Evolutionary conservation across 2,113 vertebrate species (phyloP).

Genomic region (Sceloporus tristichus): DNA sequence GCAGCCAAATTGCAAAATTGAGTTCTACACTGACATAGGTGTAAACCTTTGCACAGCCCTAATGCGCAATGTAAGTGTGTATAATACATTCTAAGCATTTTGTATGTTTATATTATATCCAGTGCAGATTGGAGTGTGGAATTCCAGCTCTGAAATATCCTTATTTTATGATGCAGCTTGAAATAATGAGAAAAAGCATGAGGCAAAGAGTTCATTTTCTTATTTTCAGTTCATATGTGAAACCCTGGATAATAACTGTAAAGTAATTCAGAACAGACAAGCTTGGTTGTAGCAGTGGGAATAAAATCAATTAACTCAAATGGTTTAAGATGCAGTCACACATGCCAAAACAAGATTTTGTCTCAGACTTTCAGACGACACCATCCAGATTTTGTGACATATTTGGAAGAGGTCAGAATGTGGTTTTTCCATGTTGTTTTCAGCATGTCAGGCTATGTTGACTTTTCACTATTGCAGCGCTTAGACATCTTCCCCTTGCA

Average conservation of each 20-base stretch:
- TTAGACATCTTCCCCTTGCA: background rate
- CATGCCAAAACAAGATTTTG: constrained; percentile 16
- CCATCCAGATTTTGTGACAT: accelerated
- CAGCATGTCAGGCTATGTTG: constrained; percentile 49
- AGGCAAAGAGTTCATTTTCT: background rate
- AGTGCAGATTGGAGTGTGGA: background rate
- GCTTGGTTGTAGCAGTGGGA: background rate
- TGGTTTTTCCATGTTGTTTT: constrained; percentile 33
- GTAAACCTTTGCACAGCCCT: too few species aligned
- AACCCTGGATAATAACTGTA: background rate
- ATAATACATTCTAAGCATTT: background rate
- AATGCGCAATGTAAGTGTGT: background rate
- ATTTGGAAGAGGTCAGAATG: constrained; percentile 50
- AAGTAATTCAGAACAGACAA: constrained; percentile 24
- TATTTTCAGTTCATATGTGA: background rate
- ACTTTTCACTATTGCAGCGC: constrained; percentile 38
- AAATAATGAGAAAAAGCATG: constrained; percentile 20
- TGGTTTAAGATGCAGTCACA: background rate
- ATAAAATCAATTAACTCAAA: constrained; percentile 12
- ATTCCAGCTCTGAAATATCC: background rate
- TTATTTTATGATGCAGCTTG: background rate
- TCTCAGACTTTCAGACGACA: constrained; percentile 28
- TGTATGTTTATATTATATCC: background rate
- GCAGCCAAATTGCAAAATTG: too few species aligned
- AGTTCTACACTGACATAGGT: too few species aligned